Base-by-base conservation (phyloP, 2,888 invertebrate genomes). In the Listrodromus nycthemerus region DNA sequence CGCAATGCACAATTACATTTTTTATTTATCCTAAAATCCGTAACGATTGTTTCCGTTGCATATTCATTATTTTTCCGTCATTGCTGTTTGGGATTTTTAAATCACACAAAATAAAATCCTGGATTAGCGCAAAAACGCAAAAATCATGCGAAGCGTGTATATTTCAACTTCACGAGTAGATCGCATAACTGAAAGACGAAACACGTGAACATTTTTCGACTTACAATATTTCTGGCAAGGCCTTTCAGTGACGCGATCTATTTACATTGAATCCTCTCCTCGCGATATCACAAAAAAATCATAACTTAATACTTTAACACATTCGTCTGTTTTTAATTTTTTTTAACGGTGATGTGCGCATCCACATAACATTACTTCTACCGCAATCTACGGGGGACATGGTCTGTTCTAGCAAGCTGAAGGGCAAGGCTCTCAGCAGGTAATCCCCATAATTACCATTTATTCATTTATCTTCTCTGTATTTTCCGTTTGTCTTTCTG, bases 401-500 rank as follows among this genome's bases (percentile, higher is more conserved):
- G 92, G 91, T 94, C 94, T 95, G 95, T 94, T 95, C 93, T 94
- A 97, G 97, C 95, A 96, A 96, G 95, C 96, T 97, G 91, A 96
- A 96, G 94, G 97, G 97, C 95, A 96, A 96, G 95, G 96, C 95
- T 94, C 94, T 96, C 94, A 96, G 95, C 96, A 96, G 96, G 96
- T 96, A 95, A 96, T 96, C 95, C 95, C 94, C 33, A 92, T 91
- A 93, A 92, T 71, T 94, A 93, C 92, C 91, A 93, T 92, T 91
- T 91, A 91, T 90, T 89, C 30, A 61, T 61, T 88, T 89, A 89
- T 86, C 71, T 82, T 77, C 76, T 78, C 80, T 61, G 69, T 79
- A 73, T 83, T 30, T 65, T 78, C 69, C 66, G 85, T 88, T 83
- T 85, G 65, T 65, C 45, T 79, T 52, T 83, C 58, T 78, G 24